A percentile compares a stretch with the other conserved stretches of the same genome.
These are phyloP conservation scores for Liposcelis brunnea DNA, from an alignment of 2,888 invertebrate genomes.

Conservation along the genomic window DNA sequence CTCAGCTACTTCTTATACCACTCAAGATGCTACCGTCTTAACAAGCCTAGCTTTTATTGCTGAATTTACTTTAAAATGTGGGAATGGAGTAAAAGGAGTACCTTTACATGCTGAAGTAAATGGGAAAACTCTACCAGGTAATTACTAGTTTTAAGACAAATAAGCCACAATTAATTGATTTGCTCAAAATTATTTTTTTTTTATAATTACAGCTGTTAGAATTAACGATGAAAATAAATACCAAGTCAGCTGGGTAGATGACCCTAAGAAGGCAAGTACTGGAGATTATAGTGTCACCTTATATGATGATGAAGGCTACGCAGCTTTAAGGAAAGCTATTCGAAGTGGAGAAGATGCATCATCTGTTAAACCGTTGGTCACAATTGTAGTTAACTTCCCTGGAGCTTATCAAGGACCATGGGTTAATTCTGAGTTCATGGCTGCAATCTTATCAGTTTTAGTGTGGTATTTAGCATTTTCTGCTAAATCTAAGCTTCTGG, in stretches of 20 bases:
- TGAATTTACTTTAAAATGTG: slow-evolving; percentile 75
- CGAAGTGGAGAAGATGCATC: slow-evolving; percentile 46
- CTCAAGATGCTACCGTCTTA: slow-evolving; percentile 81
- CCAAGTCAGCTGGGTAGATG: slow-evolving; percentile 91
- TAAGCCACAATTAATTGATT: background rate
- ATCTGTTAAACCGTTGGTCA: slow-evolving; percentile 48
- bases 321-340: slow-evolving; percentile 64
- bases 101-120: slow-evolving; percentile 79
- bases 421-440: slow-evolving; percentile 83
- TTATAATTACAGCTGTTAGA: slow-evolving; percentile 20
- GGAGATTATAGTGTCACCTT: slow-evolving; percentile 67
- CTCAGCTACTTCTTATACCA: slow-evolving; percentile 68
- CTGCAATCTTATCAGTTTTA: slow-evolving; percentile 54
- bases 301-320: slow-evolving; percentile 85
- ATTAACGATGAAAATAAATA: slow-evolving; percentile 57
- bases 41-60: slow-evolving; percentile 80
- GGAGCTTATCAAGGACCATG: slow-evolving; percentile 81
- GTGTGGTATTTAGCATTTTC: slow-evolving; percentile 78
- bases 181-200: background rate
- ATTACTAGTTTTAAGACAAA: background rate
- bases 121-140: slow-evolving; percentile 64
- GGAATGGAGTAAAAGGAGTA: slow-evolving; percentile 43
- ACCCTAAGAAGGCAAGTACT: slow-evolving; percentile 60
- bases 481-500: slow-evolving; percentile 61
- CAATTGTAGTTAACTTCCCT: slow-evolving; percentile 52